Base-by-base conservation (phyloP, 2,797 vertebrate genomes). In the Typhlichthys subterraneus region DNA sequence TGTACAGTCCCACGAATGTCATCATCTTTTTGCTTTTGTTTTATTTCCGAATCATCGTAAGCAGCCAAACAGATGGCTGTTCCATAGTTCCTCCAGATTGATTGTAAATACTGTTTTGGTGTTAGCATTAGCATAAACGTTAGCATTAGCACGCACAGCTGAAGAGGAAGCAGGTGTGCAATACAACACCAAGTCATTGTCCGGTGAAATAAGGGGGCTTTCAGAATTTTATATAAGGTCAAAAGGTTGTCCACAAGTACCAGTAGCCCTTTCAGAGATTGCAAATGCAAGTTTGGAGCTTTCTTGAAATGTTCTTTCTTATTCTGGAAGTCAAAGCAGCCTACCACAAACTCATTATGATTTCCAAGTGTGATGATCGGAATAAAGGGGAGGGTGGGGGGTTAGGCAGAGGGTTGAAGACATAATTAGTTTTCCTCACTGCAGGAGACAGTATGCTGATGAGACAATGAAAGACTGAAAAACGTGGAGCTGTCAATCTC, bases 21-120 rank as follows among this genome's bases (percentile, higher is more conserved):
- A 66, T 69, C 70, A 82, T 85, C 64, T 79, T 85, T 88, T 79
- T 83, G 81, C 72, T 80, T 72, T 84, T 83, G 79, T 83, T 90
- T 91, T 79, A 84, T 73, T 85, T 85, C 65, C 82, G 83, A 94
- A 94, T 93, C 92, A 94, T 93, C 92, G 93, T 94, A 95, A 89
- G 87, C 81, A 85, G 85, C 81, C 81, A 62, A 90, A 81, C 92
- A 94, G 93, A 94, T 94, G 93, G 87, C 81, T 81, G 83, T 89
- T 80, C 73, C 76, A 70, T 90, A 81, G 83, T 75, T 75, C 77
- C 82, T 75, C 69, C 57, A 70, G 85, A 88, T 89, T 84, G 71
- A 87, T 83, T 82, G 83, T 81, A 81, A 73, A 29, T 53, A 63
- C 67, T 63, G 56, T 65, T 81, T 63, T 67, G 72, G 65, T 66